Percentiles rank a stretch among this genome's conserved stretches.
phyloP scores from a whole-genome alignment of 2,797 vertebrate genomes.

The Megalops cyprinoides region DNA sequence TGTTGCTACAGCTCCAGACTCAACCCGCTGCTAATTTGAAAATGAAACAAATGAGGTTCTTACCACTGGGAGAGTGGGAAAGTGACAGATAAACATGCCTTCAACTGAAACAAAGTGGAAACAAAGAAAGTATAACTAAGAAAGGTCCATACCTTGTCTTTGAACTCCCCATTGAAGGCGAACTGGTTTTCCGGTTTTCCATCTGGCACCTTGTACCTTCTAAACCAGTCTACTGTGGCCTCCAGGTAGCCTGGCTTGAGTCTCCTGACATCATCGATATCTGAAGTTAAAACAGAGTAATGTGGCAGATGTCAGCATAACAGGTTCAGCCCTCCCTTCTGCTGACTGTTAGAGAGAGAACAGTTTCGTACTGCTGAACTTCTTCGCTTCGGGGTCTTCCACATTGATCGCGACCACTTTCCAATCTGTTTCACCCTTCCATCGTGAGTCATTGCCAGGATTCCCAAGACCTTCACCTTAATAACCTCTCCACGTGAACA shows the following conservation, averaged over 20 bases:
- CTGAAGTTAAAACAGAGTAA: constrained; percentile 58
- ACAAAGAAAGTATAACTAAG: not conserved
- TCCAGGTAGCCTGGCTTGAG: constrained; percentile 93
- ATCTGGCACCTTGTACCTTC: constrained; percentile 92
- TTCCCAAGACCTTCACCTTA: constrained; percentile 88
- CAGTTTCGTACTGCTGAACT: constrained; percentile 82
- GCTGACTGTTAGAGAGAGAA: too few relatives aligned
- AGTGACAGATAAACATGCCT: too few relatives aligned
- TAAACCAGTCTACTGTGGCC: constrained; percentile 93
- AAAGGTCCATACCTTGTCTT: constrained; percentile 79
- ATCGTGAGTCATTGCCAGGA: constrained; percentile 90
- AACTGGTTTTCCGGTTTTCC: constrained; percentile 96
- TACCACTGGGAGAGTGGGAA: too few relatives aligned
- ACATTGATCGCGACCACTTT: constrained; percentile 91
- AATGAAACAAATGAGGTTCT: too few relatives aligned
- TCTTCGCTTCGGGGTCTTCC: constrained; percentile 84
- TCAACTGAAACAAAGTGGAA: too few relatives aligned
- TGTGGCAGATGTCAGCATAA: too few relatives aligned
- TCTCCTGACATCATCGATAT: constrained; percentile 85
- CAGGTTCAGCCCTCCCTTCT: too few relatives aligned
- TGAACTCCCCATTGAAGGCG: constrained; percentile 90
- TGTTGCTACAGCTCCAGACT: too few relatives aligned
- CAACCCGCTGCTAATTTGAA: too few relatives aligned
- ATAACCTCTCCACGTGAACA: constrained; percentile 89
- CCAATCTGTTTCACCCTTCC: constrained; percentile 98